These are phyloP conservation scores for Iselma pallidipennis DNA, from an alignment of 2,888 invertebrate genomes.

Conservation along the genomic window DNA sequence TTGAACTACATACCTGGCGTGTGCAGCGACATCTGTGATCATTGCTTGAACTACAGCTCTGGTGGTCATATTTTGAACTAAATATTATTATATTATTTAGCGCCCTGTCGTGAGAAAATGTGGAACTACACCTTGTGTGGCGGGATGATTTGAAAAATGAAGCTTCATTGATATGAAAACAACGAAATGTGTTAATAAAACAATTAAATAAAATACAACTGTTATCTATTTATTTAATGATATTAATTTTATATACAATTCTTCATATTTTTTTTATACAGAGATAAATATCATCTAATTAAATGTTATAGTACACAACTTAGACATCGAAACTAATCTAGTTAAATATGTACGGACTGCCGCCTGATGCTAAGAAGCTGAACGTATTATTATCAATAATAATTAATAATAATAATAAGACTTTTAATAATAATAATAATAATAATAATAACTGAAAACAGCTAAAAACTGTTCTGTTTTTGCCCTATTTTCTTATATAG, in stretches of 20 bases:
- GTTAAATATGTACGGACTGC: conserved; percentile 44
- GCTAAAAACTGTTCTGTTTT: background rate
- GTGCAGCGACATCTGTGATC: too few species aligned
- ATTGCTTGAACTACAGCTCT: too few species aligned
- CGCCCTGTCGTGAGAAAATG: too few species aligned
- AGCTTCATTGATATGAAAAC: background rate
- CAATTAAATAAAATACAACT: too few species aligned
- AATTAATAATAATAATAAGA: conserved; percentile 2
- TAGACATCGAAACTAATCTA: conserved; percentile 44
- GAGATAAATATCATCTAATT: conserved; percentile 48
- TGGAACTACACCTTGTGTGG: too few species aligned
- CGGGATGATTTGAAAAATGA: background rate
- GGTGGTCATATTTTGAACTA: too few species aligned
- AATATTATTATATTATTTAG: too few species aligned
- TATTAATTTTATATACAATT: conserved; percentile 48
- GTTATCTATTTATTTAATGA: conserved; percentile 40
- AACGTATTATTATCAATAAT: conserved; percentile 28
- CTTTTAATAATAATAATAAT: conserved; percentile 17
- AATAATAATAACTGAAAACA: background rate
- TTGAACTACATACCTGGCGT: too few species aligned
- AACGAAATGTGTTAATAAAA: too few species aligned
- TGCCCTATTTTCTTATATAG: background rate
- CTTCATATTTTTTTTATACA: conserved; percentile 36
- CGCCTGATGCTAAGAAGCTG: conserved; percentile 37
- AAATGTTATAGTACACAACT: conserved; percentile 49